These are phyloP conservation scores for Engraulis encrasicolus DNA, from an alignment of 2,113 vertebrate species.

Conservation along the genomic window DNA sequence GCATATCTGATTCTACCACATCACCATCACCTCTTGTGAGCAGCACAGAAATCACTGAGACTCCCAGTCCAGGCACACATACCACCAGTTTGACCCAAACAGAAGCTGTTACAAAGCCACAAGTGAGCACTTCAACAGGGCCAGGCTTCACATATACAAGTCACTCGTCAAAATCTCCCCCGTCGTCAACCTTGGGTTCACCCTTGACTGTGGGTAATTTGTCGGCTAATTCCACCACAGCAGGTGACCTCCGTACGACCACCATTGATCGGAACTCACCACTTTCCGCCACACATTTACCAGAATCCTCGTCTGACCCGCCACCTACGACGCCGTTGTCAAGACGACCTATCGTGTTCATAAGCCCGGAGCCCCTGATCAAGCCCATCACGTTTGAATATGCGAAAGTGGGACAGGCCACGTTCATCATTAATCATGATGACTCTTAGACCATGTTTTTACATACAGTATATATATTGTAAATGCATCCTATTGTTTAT, in stretches of 20 bases:
- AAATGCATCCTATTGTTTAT: no score
- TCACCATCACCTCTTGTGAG: not conserved
- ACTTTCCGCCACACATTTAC: not conserved
- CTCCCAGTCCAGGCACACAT: not conserved
- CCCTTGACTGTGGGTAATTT: not conserved
- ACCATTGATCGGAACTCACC: not conserved
- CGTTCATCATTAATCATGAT: not conserved
- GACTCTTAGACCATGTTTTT: no score
- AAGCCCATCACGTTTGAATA: not conserved
- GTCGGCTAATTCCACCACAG: not conserved
- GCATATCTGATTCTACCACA: not conserved
- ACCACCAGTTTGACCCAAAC: no score
- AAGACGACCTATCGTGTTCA: not conserved
- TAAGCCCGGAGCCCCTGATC: not conserved
- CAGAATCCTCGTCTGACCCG: not conserved
- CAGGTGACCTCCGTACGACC: not conserved
- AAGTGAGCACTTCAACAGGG: not conserved
- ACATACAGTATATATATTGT: no score
- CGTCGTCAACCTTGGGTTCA: not conserved
- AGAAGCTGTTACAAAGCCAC: not conserved
- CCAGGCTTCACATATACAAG: not conserved
- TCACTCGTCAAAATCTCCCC: not conserved
- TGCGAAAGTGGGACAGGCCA: not conserved
- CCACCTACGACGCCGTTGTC: not conserved
- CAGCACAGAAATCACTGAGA: not conserved